phyloP scores from a whole-genome alignment of 2,888 invertebrate species.

The Zonitis immaculata region DNA sequence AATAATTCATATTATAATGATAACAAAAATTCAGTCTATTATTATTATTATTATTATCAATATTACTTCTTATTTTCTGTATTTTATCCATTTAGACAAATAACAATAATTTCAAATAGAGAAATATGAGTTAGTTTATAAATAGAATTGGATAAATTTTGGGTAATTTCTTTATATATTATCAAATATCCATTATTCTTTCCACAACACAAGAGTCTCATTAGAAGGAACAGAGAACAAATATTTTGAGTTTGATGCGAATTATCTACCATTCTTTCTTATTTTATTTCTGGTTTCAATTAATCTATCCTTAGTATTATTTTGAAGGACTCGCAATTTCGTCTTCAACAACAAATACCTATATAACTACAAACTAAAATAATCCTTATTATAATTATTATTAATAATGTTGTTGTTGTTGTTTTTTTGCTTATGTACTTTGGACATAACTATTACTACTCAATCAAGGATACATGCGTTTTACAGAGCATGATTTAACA shows the following conservation, averaged over 20 bases:
- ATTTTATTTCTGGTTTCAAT: background rate
- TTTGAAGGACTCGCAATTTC: slow-evolving; percentile 20
- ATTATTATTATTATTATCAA: background rate
- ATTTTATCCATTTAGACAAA: background rate
- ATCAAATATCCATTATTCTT: background rate
- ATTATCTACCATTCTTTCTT: too few species aligned
- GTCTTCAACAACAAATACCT: slow-evolving; percentile 38
- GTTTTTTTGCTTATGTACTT: slow-evolving; percentile 40
- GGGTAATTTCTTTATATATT: background rate
- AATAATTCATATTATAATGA: slow-evolving; percentile 1
- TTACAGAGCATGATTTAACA: slow-evolving; percentile 47
- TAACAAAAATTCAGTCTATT: background rate
- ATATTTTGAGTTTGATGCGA: too few species aligned
- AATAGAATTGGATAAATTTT: background rate
- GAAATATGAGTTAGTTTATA: background rate
- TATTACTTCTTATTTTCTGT: background rate
- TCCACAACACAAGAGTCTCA: too few species aligned
- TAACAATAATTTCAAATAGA: background rate
- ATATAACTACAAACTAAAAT: slow-evolving; percentile 41
- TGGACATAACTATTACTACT: slow-evolving; percentile 48
- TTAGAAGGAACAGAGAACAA: slow-evolving; percentile 30
- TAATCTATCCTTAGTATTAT: too few species aligned
- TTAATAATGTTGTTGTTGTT: too few species aligned
- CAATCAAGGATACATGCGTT: slow-evolving; percentile 45
- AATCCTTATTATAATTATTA: slow-evolving; percentile 21